phyloP scores from a whole-genome alignment of 2,888 invertebrate species.

The Drosophila macrospina region DNA sequence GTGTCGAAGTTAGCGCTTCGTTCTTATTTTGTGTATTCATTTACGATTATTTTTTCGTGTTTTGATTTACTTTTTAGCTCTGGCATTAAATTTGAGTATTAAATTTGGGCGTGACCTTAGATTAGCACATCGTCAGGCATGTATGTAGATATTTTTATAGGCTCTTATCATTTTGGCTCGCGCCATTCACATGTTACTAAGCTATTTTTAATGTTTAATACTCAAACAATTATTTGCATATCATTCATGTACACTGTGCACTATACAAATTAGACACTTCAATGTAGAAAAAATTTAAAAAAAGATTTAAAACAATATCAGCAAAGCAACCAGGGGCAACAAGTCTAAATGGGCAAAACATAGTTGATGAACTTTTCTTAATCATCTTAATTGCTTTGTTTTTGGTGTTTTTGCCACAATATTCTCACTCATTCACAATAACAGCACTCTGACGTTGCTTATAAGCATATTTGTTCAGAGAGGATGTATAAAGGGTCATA shows the following conservation, averaged over 20 bases:
- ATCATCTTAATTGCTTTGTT: conserved; percentile 20
- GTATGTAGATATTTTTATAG: conserved; percentile 8
- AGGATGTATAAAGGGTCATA: no score
- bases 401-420: conserved; percentile 1
- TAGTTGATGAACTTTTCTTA: conserved; percentile 17
- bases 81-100: conserved; percentile 34
- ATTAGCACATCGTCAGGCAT: conserved; percentile 40
- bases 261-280: conserved; percentile 23
- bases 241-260: conserved; percentile 28
- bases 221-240: conserved; percentile 17
- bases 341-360: background rate
- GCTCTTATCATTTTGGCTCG: conserved; percentile 64
- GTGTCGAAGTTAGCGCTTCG: background rate
- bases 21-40: conserved; percentile 13
- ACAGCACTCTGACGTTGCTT: conserved; percentile 9
- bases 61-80: conserved; percentile 18
- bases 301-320: conserved; percentile 24
- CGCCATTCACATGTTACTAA: conserved; percentile 68
- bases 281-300: conserved; percentile 45
- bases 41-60: conserved; percentile 40
- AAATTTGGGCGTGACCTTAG: conserved; percentile 53
- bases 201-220: conserved; percentile 58
- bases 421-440: background rate
- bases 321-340: conserved; percentile 31
- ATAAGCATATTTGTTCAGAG: background rate